Evolutionary conservation across 2,797 vertebrate species (phyloP).

Genomic region (Channa striata): DNA sequence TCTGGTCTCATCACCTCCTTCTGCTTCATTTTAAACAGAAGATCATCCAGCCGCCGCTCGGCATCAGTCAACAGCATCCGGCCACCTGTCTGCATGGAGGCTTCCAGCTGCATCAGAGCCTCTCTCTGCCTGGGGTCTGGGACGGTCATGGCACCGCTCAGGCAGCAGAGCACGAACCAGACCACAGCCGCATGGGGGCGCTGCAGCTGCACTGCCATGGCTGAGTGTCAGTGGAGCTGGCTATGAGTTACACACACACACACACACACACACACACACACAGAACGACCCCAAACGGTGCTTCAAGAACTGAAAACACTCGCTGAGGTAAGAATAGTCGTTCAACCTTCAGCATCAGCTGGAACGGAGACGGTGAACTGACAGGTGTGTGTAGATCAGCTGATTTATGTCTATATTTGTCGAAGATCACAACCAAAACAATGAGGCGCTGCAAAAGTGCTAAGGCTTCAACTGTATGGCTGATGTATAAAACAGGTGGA

Average conservation of each 20-base stretch:
- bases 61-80: slow-evolving; percentile 71
- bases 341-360: neutral
- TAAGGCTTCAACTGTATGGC: neutral
- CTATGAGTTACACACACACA: neutral
- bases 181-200: slow-evolving; percentile 47
- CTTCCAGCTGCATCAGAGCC: slow-evolving; percentile 77
- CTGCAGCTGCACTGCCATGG: slow-evolving; percentile 44
- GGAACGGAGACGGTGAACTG: neutral
- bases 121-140: slow-evolving; percentile 81
- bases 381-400: neutral
- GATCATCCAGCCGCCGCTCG: slow-evolving; percentile 82
- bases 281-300: no score
- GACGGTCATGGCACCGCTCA: slow-evolving; percentile 26
- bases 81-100: slow-evolving; percentile 81
- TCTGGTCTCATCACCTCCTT: slow-evolving; percentile 73
- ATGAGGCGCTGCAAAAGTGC: neutral
- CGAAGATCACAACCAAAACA: no score
- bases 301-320: slow-evolving; percentile 4
- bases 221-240: neutral
- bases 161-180: slow-evolving; percentile 47
- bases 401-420: neutral
- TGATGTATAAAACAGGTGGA: neutral
- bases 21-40: slow-evolving; percentile 82
- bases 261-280: no score
- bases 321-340: neutral